Base-by-base conservation (phyloP, 2,888 invertebrate genomes). In the Lissocephala sabroskyi region DNA sequence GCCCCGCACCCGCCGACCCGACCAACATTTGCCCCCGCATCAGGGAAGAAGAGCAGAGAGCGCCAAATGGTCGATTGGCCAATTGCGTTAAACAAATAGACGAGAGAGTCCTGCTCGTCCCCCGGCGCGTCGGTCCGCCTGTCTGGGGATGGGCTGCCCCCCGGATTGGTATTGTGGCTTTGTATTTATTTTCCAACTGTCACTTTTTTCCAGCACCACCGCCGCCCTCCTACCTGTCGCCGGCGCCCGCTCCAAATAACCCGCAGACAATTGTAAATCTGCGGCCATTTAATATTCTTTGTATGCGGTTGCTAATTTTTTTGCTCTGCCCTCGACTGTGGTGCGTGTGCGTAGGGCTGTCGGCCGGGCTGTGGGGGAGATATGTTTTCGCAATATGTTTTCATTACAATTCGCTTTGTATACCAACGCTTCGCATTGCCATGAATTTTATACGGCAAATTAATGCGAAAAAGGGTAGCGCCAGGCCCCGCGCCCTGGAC, bases 1-100 rank as follows among this genome's bases (percentile, higher is more conserved):
- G 3, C 3, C 23, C 7, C 23, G 7, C 23, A 23, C 7, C 23
- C 23, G 7, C 7, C 3, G 23, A 23, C 3, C 4, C 7, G 7
- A 23, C 23, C 23, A 3, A 23, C 3, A 5, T 23, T 7, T 23
- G 3, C 7, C 7, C 23, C 4, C 23, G 3, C 7, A 23, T 5
- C 7, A 23, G 4, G 23, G 23, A 23, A 35, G 14, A 13, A 10
- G 10, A 35, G 10, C 35, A 16, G 16, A 35, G 14, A 50, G 54
- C 48, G 35, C 42, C 26, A 18, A 56, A 50, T 49, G 43, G 47
- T 60, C 65, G 70, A 65, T 62, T 65, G 66, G 56, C 55, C 71
- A 71, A 71, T 68, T 71, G 51, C 55, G 42, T 59, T 48, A 41
- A 62, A 60, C 71, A 68, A 68, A 71, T 68, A 71, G 52, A 40